Evolutionary conservation across 2,797 vertebrate species (phyloP).

Genomic region (Enteromius thamalakanensis): DNA sequence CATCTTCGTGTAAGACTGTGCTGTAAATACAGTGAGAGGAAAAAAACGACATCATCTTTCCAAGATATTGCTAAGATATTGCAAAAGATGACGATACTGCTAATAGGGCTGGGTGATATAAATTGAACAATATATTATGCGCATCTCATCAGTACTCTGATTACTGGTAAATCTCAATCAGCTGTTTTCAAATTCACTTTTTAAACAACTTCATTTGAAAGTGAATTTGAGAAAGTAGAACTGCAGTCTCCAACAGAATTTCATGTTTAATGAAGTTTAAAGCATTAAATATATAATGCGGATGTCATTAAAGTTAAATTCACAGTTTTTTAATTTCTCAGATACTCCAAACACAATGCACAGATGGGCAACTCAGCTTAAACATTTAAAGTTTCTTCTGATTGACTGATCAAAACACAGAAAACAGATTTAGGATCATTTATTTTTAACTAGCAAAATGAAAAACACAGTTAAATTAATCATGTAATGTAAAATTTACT

Average conservation of each 20-base stretch:
- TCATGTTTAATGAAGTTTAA: not conserved
- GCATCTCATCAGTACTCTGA: too few relatives aligned
- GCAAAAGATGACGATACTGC: too few relatives aligned
- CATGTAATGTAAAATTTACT: not conserved
- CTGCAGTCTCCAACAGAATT: not conserved
- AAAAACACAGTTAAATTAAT: not conserved
- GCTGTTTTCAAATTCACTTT: not conserved
- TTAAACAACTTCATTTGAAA: not conserved
- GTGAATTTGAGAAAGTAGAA: not conserved
- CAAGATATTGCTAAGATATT: not conserved
- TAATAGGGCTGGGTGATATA: too few relatives aligned
- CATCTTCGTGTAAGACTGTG: not conserved
- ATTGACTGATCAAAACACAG: not conserved
- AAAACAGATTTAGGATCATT: not conserved
- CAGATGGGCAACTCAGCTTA: not conserved
- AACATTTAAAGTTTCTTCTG: not conserved
- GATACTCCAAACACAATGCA: not conserved
- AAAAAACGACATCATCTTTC: not conserved
- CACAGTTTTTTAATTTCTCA: not conserved
- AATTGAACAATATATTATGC: too few relatives aligned
- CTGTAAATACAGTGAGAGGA: conserved; percentile 3
- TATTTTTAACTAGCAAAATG: not conserved
- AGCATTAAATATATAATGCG: not conserved
- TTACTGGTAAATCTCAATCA: too few relatives aligned
- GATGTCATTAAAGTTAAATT: not conserved